A percentile compares a stretch with the other conserved stretches of the same genome.
Evolutionary conservation across 2,888 invertebrate genomes (phyloP).

Genomic region (Spisula solida): DNA sequence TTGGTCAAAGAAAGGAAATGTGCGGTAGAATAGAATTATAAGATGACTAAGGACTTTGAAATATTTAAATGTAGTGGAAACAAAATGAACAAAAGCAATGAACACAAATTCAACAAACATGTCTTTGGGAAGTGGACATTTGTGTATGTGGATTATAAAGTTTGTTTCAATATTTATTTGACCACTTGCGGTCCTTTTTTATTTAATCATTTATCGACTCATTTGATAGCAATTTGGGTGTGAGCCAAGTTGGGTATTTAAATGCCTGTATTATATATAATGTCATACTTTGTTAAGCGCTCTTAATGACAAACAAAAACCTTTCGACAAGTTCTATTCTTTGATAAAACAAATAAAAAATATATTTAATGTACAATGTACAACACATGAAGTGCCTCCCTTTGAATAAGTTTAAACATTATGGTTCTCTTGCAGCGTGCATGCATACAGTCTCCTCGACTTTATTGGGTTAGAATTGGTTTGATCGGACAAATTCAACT

Average conservation of each 20-base stretch:
- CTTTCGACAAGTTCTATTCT: background rate
- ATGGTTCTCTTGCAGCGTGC: background rate
- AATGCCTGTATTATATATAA: background rate
- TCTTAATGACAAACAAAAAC: background rate
- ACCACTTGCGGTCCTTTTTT: constrained; percentile 51
- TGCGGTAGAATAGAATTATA: background rate
- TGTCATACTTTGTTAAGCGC: background rate
- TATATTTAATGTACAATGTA: constrained; percentile 2
- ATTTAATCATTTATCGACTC: constrained; percentile 24
- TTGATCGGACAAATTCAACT: too few species aligned
- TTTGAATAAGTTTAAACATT: background rate
- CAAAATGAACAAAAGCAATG: background rate
- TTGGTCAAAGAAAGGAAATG: background rate
- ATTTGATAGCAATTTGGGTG: constrained; percentile 44
- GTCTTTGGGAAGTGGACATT: constrained; percentile 25
- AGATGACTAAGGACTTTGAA: constrained; percentile 23
- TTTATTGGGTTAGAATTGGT: too few species aligned
- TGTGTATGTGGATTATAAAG: constrained; percentile 32
- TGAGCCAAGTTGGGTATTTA: constrained; percentile 28
- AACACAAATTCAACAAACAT: background rate
- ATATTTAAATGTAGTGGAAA: constrained; percentile 21
- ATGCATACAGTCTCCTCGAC: background rate
- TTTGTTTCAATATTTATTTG: constrained; percentile 63
- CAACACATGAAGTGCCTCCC: background rate
- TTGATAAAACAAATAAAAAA: background rate